Conservation (phyloP, 2,797 vertebrate species). For the Hoplostethus mediterraneus region DNA sequence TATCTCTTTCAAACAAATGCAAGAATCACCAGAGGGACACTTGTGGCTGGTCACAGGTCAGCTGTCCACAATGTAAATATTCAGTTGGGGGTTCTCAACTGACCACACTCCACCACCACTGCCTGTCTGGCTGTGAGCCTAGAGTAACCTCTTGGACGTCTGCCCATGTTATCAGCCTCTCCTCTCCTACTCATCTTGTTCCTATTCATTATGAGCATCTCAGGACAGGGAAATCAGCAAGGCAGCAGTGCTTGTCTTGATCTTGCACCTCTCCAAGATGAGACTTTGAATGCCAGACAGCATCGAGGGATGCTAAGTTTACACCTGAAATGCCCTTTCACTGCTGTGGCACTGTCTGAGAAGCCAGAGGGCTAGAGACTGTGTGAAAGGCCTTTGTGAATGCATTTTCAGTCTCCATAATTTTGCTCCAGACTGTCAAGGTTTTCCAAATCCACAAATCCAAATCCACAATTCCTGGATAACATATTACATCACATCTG, state of each 20-base stretch:
- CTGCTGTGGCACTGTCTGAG: slow-evolving; percentile 16
- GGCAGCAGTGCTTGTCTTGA: slow-evolving; percentile 56
- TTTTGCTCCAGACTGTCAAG: neutral
- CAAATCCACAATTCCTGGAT: neutral
- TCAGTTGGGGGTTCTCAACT: slow-evolving; percentile 60
- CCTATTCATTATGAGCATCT: slow-evolving; percentile 74
- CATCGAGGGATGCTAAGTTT: slow-evolving; percentile 18
- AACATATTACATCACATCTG: slow-evolving; percentile 5
- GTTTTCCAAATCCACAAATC: neutral
- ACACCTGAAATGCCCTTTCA: slow-evolving; percentile 7
- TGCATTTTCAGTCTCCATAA: slow-evolving; percentile 4
- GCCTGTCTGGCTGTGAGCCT: slow-evolving; percentile 73
- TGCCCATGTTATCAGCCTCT: slow-evolving; percentile 74
- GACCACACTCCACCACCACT: slow-evolving; percentile 70
- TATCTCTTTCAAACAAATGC: neutral
- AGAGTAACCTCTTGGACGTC: slow-evolving; percentile 77
- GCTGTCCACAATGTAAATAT: slow-evolving; percentile 72
- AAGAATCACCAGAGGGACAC: slow-evolving; percentile 64
- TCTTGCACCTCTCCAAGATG: slow-evolving; percentile 46
- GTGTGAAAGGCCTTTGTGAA: neutral
- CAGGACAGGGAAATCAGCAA: slow-evolving; percentile 67
- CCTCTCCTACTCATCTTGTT: slow-evolving; percentile 63
- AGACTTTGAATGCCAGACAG: slow-evolving; percentile 21
- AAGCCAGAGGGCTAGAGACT: neutral
- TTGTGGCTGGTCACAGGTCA: slow-evolving; percentile 70